phyloP scores from a whole-genome alignment of 2,797 vertebrate species.

The Chelmon rostratus region DNA sequence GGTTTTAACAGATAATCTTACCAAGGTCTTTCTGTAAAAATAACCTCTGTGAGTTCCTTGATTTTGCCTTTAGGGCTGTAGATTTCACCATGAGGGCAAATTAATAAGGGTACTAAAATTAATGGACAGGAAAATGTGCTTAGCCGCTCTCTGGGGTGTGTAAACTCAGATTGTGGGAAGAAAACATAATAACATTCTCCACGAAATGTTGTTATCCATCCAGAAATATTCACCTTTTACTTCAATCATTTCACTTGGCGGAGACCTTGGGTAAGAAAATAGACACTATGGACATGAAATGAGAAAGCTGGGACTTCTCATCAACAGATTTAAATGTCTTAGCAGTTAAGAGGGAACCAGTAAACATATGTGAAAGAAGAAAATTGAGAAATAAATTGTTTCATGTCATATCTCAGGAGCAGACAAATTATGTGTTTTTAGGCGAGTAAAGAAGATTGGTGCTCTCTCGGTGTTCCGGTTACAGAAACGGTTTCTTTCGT shows the following conservation, averaged over 20 bases:
- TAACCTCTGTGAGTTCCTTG: constrained; percentile 10
- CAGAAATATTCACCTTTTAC: constrained; percentile 36
- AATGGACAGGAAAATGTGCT: constrained; percentile 46
- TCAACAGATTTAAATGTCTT: background rate
- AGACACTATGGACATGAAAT: constrained; percentile 13
- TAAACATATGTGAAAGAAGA: background rate
- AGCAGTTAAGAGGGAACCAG: background rate
- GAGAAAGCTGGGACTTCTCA: background rate
- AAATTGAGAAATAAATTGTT: background rate
- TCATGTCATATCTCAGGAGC: background rate
- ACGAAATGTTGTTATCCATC: constrained; percentile 19
- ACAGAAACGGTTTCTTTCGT: too few relatives aligned
- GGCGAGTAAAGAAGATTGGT: background rate
- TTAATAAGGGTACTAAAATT: constrained; percentile 43
- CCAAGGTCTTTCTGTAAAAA: constrained; percentile 21
- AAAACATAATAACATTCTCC: constrained; percentile 32
- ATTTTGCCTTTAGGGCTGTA: constrained; percentile 32
- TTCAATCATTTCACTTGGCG: constrained; percentile 18
- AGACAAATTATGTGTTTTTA: background rate
- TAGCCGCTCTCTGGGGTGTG: constrained; percentile 40
- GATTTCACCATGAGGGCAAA: constrained; percentile 25
- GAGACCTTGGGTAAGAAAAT: constrained; percentile 10
- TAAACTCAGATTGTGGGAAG: constrained; percentile 18
- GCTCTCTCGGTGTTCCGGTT: background rate
- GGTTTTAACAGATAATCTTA: constrained; percentile 8